Base-by-base conservation (phyloP, 2,888 invertebrate genomes). In the Drosophila mercatorum region DNA sequence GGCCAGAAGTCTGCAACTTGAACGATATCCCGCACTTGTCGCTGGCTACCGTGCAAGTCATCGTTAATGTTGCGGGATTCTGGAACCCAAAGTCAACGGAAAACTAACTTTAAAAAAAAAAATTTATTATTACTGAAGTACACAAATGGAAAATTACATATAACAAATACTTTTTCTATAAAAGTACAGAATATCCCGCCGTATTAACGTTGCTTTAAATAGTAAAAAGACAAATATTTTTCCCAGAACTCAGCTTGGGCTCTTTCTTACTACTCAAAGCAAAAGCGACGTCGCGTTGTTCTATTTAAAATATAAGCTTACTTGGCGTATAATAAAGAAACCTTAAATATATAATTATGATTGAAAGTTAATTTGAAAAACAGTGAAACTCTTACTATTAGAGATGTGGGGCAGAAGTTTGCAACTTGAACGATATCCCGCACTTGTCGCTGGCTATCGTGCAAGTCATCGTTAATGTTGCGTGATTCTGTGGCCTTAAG, bases 381-480 rank as follows among this genome's bases (percentile, higher is more conserved):
- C 28, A 28, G 28, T 28, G 5, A 47, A 47, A 34, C 11, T 22
- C 22, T 28, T 28, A 28, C 5, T 5, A 28, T 34, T 3, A 26
- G 44, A 38, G 36, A 3, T 12, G 14, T 49, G 72, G 57, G 7
- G 34, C 52, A 75, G 71, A 60, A 76, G 57, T 68, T 53, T 58
- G 75, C 66, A 68, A 77, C 66, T 55, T 62, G 34, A 66, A 75
- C 62, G 78, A 75, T 67, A 56, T 34, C 56, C 72, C 78, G 72
- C 77, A 63, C 62, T 72, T 63, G 73, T 46, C 38, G 74, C 72
- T 74, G 77, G 71, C 60, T 74, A 61, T 76, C 38, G 76, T 76
- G 71, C 74, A 76, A 70, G 57, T 76, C 71, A 74, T 65, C 74
- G 72, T 76, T 76, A 65, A 71, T 75, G 74, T 66, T 77, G 66